Conservation (phyloP, 2,797 vertebrate genomes). For the Pempheris klunzingeri region DNA sequence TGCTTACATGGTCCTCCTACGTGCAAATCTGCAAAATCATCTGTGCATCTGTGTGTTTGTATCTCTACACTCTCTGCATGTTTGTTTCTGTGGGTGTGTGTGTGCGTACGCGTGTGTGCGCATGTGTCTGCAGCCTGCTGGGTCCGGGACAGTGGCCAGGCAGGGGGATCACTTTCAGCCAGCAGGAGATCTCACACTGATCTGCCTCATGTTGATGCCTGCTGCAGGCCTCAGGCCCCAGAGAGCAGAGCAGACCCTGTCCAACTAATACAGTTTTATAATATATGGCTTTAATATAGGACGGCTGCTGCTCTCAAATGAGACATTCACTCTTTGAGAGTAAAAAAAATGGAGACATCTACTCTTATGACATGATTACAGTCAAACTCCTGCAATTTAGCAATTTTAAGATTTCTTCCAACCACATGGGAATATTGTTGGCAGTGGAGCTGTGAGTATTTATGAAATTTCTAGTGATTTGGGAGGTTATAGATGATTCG, state of each 20-base stretch:
- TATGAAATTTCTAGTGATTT: conserved; percentile 33
- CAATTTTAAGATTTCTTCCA: conserved; percentile 68
- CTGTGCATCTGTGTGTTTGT: conserved; percentile 14
- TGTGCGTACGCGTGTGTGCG: conserved; percentile 34
- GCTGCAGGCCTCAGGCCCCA: conserved; percentile 64
- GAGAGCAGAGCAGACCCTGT: conserved; percentile 43
- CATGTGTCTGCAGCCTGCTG: conserved; percentile 57
- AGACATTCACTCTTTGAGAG: conserved; percentile 17
- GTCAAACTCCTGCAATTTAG: conserved; percentile 72
- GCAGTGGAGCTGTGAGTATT: conserved; percentile 36
- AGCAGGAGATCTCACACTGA: conserved; percentile 79
- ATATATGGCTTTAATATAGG: conserved; percentile 68
- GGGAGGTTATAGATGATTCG: conserved; percentile 39
- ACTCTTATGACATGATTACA: conserved; percentile 65
- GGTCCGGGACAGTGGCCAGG: conserved; percentile 75
- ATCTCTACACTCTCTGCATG: neutral
- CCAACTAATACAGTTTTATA: conserved; percentile 42
- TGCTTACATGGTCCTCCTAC: neutral
- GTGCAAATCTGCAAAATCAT: conserved; percentile 8
- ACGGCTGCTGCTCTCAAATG: conserved; percentile 40
- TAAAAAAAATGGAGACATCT: conserved; percentile 10
- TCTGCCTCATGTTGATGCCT: conserved; percentile 61
- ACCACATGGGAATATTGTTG: conserved; percentile 56
- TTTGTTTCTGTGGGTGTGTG: conserved; percentile 41
- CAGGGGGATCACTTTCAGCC: conserved; percentile 74